A percentile compares a stretch with the other conserved stretches of the same genome.
Conservation (phyloP, 2,888 invertebrate genomes). For the Caenorhabditis doughertyi region DNA sequence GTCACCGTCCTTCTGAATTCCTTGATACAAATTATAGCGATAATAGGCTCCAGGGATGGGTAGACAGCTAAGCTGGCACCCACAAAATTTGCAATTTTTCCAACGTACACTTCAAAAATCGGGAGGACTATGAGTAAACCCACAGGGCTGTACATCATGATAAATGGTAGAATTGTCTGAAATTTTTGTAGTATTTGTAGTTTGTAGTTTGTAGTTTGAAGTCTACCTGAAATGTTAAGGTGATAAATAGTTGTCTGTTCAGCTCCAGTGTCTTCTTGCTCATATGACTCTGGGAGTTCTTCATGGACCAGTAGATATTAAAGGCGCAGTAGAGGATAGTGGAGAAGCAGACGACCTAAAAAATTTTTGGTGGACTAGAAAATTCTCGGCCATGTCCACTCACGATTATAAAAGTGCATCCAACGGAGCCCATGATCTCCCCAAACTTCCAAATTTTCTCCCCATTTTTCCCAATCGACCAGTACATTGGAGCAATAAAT, state of each 20-base stretch:
- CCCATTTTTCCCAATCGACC: conserved; percentile 3
- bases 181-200: not conserved
- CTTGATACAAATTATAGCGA: conserved; percentile 9
- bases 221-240: not conserved
- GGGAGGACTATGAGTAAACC: not conserved
- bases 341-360: conserved; percentile 7
- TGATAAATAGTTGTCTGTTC: not conserved
- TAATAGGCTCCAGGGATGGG: conserved; percentile 4
- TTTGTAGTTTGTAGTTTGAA: too few species aligned
- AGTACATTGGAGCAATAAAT: conserved; percentile 18
- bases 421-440: not conserved
- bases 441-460: conserved; percentile 16
- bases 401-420: conserved; percentile 3
- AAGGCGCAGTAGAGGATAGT: conserved; percentile 5
- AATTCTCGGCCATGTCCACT: not conserved
- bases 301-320: conserved; percentile 1
- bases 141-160: conserved; percentile 13
- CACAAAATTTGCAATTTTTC: not conserved
- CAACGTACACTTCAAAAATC: conserved; percentile 1
- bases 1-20: not conserved
- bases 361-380: too few species aligned
- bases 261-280: not conserved
- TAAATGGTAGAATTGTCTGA: not conserved
- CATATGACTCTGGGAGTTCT: conserved; percentile 4
- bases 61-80: conserved; percentile 7